Base-by-base conservation (phyloP, 2,888 invertebrate species). In the Cynaeus angustus region DNA sequence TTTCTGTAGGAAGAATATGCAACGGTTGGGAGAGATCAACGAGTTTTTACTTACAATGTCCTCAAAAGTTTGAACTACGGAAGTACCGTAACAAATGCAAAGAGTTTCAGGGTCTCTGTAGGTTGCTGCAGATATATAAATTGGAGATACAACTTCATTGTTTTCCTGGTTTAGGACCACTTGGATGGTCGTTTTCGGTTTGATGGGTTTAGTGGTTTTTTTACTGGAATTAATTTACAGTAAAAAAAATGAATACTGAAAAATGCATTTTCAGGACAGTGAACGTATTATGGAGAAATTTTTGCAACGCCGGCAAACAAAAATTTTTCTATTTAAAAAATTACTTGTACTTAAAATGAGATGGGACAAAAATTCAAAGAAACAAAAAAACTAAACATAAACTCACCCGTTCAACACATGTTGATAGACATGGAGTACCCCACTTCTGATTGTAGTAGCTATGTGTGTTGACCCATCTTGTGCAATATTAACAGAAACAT, bases 371-470 rank as follows among this genome's bases (percentile, higher is more conserved):
- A n/a, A n/a, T n/a, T n/a, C n/a, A n/a, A n/a, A n/a, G n/a, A n/a
- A n/a, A n/a, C n/a, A n/a, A n/a, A 46, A 46, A 14, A 46, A 8
- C 3, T 46, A 46, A 10, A 46, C 13, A 13, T 10, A 46, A 4
- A 33, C 33, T 86, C 83, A 92, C 89, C 93, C 94, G 85, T 94
- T 95, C 37, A 94, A 86, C 73, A 90, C 89, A 78, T 93, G 92
- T 56, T 91, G 88, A 83, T 94, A 97, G 64, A 94, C 86, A 83
- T 95, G 92, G 38, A 94, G 89, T 4, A 91, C 90, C 0, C 97
- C 97, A 79, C 91, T 92, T 75, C 91, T 88, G 0, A 94, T 94
- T 0, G 90, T 88, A 82, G 86, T 83, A 74, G 88, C 83, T 83
- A 85, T 79, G 74, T 85, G 86, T 0, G 86, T 87, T 7, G 84